These are phyloP conservation scores for Corydoras maculifer DNA, from an alignment of 2,113 vertebrate species.

Conservation along the genomic window DNA sequence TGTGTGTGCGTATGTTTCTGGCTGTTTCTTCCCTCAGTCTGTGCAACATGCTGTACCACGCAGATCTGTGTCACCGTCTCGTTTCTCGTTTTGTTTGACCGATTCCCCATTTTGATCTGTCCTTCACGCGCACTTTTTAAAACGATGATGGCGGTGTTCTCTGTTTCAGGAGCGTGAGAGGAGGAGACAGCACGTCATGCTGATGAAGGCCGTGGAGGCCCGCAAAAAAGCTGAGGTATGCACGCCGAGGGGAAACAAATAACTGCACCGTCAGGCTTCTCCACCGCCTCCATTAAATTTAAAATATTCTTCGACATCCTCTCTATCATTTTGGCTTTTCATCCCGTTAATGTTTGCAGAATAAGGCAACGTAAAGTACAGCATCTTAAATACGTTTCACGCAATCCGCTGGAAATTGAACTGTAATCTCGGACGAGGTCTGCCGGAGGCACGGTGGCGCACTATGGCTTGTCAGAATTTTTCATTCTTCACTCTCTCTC, in stretches of 20 bases:
- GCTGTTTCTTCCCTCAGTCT: conserved; percentile 36
- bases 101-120: conserved; percentile 24
- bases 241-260: conserved; percentile 6
- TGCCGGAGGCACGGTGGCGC: background rate
- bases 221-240: conserved; percentile 98
- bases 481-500: conserved; percentile 38
- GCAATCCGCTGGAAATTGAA: background rate
- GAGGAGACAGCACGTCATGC: conserved; percentile 94
- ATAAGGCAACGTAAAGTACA: background rate
- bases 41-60: conserved; percentile 44
- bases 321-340: background rate
- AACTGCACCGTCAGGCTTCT: conserved; percentile 7
- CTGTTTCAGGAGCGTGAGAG: conserved; percentile 90
- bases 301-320: background rate
- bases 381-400: background rate
- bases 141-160: conserved; percentile 49
- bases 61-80: conserved; percentile 39
- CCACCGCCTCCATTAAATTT: conserved; percentile 34
- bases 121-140: background rate
- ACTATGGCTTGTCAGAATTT: conserved; percentile 11
- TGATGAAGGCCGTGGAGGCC: conserved; percentile 97
- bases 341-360: background rate
- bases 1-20: conserved; percentile 51
- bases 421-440: background rate
- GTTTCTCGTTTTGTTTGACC: conserved; percentile 26